These are phyloP conservation scores for Steinernema feltiae DNA, from an alignment of 1,140 invertebrate genomes.

Conservation along the genomic window DNA sequence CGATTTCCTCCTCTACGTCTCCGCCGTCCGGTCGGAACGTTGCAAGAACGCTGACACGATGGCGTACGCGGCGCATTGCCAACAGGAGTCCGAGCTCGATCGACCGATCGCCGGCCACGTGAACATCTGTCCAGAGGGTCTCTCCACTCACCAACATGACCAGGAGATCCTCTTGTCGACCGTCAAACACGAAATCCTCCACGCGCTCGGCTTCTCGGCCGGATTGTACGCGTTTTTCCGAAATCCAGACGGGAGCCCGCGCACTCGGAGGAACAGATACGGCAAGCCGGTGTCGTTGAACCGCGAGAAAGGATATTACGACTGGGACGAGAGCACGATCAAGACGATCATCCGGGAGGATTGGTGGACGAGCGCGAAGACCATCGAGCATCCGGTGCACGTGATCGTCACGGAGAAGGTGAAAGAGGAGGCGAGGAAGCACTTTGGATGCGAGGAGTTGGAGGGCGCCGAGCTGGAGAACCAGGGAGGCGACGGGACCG, in stretches of 20 bases:
- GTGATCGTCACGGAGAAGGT: constrained; percentile 34
- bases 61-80: constrained; percentile 96
- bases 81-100: constrained; percentile 72
- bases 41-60: constrained; percentile 83
- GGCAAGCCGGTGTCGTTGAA: constrained; percentile 48
- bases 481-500: constrained; percentile 92
- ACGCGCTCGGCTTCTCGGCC: constrained; percentile 70
- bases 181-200: constrained; percentile 96
- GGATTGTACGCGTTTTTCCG: constrained; percentile 55
- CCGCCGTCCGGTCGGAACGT: constrained; percentile 80
- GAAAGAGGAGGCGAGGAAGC: constrained; percentile 67
- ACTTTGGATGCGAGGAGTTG: constrained; percentile 80
- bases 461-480: constrained; percentile 97
- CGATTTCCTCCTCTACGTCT: constrained; percentile 95
- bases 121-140: constrained; percentile 90
- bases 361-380: constrained; percentile 77
- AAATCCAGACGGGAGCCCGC: constrained; percentile 38
- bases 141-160: constrained; percentile 85
- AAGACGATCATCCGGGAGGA: constrained; percentile 70
- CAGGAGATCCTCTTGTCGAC: constrained; percentile 85
- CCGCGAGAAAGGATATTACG: constrained; percentile 65
- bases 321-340: constrained; percentile 86
- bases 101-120: constrained; percentile 96
- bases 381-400: constrained; percentile 61
- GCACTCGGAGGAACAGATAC: constrained; percentile 40